A percentile compares a stretch with the other conserved stretches of the same genome.
These are phyloP conservation scores for Phataginus tetradactyla DNA, from an alignment of 2,797 vertebrate species.

Conservation along the genomic window DNA sequence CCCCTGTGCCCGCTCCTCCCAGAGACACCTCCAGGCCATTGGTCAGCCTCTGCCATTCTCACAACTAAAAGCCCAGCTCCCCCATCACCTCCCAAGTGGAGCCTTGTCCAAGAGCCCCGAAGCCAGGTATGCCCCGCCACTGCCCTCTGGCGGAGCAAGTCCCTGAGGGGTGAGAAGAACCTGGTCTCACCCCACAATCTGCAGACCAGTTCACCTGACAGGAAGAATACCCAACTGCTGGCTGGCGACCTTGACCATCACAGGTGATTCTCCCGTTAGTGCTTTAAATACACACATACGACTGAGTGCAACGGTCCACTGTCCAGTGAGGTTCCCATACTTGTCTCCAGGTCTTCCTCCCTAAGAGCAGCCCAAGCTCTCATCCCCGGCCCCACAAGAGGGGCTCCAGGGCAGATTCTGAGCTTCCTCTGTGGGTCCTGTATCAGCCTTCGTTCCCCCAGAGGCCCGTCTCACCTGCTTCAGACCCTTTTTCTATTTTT, in stretches of 20 bases:
- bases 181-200: neutral
- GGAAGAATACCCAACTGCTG: neutral
- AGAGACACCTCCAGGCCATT: neutral
- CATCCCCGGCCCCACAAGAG: neutral
- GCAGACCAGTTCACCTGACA: neutral
- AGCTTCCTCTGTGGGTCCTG: neutral
- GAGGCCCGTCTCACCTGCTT: neutral
- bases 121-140: neutral
- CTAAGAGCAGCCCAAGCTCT: neutral
- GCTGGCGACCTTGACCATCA: neutral
- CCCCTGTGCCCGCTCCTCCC: neutral
- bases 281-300: neutral
- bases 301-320: neutral
- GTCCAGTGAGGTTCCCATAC: neutral
- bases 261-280: neutral
- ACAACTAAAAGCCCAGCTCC: neutral
- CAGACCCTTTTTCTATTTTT: neutral
- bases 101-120: neutral
- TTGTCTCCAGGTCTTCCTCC: neutral
- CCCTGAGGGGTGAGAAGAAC: neutral
- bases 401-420: neutral
- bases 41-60: neutral
- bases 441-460: neutral
- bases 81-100: neutral
- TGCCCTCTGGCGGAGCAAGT: neutral